Conservation (phyloP, 2,888 invertebrate species). For the Parasteatoda lunata region DNA sequence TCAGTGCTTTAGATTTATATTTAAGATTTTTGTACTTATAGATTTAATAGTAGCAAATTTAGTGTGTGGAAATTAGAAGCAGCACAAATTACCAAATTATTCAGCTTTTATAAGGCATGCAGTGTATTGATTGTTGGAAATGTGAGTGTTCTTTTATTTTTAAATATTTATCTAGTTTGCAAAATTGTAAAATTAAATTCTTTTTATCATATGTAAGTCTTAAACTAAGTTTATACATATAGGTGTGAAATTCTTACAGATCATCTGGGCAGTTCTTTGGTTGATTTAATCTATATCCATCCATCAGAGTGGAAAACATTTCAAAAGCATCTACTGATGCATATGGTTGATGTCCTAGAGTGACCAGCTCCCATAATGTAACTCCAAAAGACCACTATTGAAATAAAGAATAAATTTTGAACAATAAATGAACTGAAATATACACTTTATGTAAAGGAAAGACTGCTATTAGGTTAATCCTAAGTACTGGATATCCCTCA, state of each 20-base stretch:
- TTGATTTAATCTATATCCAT: slow-evolving; percentile 94
- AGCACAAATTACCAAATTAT: no score
- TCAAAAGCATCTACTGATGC: slow-evolving; percentile 98
- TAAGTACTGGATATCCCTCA: no score
- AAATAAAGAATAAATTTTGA: slow-evolving; percentile 19
- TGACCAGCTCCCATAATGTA: slow-evolving; percentile 95
- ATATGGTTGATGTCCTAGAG: slow-evolving; percentile 95
- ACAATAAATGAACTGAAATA: background rate
- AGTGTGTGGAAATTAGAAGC: no score
- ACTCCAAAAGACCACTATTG: slow-evolving; percentile 94
- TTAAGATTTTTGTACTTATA: no score
- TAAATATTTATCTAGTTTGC: no score
- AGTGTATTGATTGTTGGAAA: no score
- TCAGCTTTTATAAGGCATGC: no score
- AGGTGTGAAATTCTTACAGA: slow-evolving; percentile 81
- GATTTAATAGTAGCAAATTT: no score
- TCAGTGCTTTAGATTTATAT: no score
- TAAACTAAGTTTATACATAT: background rate
- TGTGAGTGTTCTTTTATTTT: no score
- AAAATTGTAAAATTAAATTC: background rate
- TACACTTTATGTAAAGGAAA: no score
- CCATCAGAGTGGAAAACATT: slow-evolving; percentile 91
- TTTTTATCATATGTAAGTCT: background rate
- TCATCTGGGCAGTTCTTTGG: slow-evolving; percentile 99
- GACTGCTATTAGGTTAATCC: no score